Evolutionary conservation across 2,797 vertebrate genomes (phyloP), one percentile per base, ranked within the genome.

Genomic region (Orientallactaga sibirica): DNA sequence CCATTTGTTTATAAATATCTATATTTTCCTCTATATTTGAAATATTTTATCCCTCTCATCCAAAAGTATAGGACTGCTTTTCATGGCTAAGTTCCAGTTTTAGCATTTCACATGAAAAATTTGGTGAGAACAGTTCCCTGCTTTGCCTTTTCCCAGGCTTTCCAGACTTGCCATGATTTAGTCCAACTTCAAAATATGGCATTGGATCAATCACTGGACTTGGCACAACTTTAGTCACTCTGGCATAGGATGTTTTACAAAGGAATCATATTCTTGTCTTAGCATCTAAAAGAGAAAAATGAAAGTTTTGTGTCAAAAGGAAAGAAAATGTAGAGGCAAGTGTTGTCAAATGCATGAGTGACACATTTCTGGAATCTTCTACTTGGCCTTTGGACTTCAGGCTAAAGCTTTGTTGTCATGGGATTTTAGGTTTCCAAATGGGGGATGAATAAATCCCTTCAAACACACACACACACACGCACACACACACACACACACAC

Each of bases 171-270:
- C 16, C 41, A 1, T 48, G 91, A 48, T 37, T 95, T 87, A 70
- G 41, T 7, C 67, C 41, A 86, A 20, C 22, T 68, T 76, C 9
- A 64, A 92, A 78, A 68, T 22, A 2, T 89, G 94, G 83, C 88
- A 89, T 4, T 27, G 22, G 93, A 94, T 94, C 29, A 66, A 7
- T 89, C 88, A 5, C 20, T 4, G 25, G 77, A 27, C n/a, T 90
- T 96, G 92, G 90, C 88, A 96, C 77, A 9, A 75, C 95, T 14
- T 67, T 58, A 91, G 37, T 84, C 68, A 62, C 9, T 76, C 90
- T 85, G 84, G 87, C 80, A 93, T 74, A 93, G 48, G 29, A 92
- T 48, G 97, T 78, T 81, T 33, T 84, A 88, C 88, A 94, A 96
- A 91, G 55, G 70, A 76, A 18, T 22, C 79, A 78, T 77, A 64